phyloP scores from a whole-genome alignment of 2,113 vertebrate genomes.

The Tetrax tetrax region DNA sequence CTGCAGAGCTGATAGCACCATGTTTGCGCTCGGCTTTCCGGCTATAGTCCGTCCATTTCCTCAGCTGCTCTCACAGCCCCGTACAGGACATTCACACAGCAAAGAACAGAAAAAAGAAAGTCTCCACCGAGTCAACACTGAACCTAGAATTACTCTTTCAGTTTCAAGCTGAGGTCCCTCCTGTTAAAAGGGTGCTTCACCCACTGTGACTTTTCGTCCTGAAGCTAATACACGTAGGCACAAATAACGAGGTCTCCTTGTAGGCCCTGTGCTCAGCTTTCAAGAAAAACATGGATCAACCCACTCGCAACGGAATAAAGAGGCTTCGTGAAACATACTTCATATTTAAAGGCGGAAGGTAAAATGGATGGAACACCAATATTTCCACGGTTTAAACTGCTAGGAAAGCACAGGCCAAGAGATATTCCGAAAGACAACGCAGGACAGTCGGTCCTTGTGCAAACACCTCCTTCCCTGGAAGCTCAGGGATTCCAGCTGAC shows the following conservation, averaged over 20 bases:
- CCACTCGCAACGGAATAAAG: neutral
- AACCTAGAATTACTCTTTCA: neutral
- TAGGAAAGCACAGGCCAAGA: neutral
- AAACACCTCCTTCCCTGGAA: neutral
- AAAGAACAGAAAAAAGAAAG: neutral
- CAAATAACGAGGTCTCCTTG: neutral
- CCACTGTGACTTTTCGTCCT: neutral
- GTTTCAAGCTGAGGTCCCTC: neutral
- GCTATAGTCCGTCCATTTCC: neutral
- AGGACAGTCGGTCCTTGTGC: neutral
- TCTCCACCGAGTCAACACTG: neutral
- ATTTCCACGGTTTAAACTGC: neutral
- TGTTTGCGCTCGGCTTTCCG: neutral
- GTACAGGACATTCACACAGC: neutral
- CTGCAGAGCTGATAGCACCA: accelerated
- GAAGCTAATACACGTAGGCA: neutral
- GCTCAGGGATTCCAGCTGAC: neutral
- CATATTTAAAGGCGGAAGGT: neutral
- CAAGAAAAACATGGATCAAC: neutral
- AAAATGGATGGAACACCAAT: neutral
- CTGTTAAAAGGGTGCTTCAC: neutral
- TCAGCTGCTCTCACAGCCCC: neutral
- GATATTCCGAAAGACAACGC: neutral
- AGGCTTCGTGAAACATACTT: neutral
- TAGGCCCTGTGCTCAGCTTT: neutral